Base-by-base conservation (phyloP, 1,140 invertebrate species). In the Apis mellifera region DNA sequence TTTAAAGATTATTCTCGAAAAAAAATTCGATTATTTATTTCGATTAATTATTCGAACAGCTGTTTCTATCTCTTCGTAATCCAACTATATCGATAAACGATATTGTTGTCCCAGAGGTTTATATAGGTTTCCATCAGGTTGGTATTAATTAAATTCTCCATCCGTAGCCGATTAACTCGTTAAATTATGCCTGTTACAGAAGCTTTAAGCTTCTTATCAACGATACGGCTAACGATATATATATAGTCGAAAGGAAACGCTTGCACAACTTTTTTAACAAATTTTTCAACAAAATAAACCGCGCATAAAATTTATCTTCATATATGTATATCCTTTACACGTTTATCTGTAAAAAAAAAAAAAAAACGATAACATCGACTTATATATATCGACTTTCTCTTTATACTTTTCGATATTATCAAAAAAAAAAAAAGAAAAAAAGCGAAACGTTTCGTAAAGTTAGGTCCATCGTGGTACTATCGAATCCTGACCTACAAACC, bases 191-290 rank as follows among this genome's bases (percentile, higher is more conserved):
- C 57, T 11, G 57, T 66, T 64, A 48, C 55, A 66, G 15, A 59
- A 68, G n/a, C 54, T 32, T 42, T 83, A 80, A 86, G 76, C 86
- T 73, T 68, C 75, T 83, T 84, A 87, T 65, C 52, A 42, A 17
- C 23, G 21, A 48, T 5, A 57, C 1, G 32, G n/a, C 57, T 48
- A 5, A 3, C 12, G 4, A 1, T 1, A 1, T 52, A 19, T 26
- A 26, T 52, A 19, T 26, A 26, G 2, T 50, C 21, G 19, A 17
- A 17, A 57, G 9, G 19, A 17, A 54, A 42, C 48, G 48, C 19
- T 74, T 7, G 26, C 32, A 59, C 54, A 57, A 72, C 19, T n/a
- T 59, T 11, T 42, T 7, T 42, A 42, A 42, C 32, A 42, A 42
- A 26, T 8, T 42, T 59, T 12, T 17, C 42, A 3, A 48, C 1